Conservation (phyloP, 2,888 invertebrate genomes). For the Plagodis pulveraria region DNA sequence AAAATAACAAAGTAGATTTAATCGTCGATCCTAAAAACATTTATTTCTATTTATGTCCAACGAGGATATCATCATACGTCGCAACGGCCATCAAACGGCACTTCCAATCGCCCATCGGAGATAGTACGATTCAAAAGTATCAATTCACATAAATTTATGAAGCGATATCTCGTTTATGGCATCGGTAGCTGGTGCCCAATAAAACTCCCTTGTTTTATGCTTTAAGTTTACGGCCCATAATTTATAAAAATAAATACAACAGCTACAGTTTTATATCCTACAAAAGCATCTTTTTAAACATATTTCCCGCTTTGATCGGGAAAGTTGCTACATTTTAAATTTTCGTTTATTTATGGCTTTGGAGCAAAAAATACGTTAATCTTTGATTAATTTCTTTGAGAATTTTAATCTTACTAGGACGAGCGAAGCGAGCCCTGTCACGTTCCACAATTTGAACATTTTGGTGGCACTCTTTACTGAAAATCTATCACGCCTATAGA, state of each 20-base stretch:
- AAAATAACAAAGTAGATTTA: slow-evolving; percentile 1
- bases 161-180: slow-evolving; percentile 70
- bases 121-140: slow-evolving; percentile 59
- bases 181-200: slow-evolving; percentile 63
- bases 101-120: slow-evolving; percentile 37
- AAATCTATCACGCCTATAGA: no score
- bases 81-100: slow-evolving; percentile 37
- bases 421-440: no score
- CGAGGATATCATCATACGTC: slow-evolving; percentile 20
- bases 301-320: slow-evolving; percentile 30
- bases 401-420: no score
- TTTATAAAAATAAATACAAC: slow-evolving; percentile 72
- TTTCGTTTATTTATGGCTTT: no score
- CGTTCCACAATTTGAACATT: no score
- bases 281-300: slow-evolving; percentile 49
- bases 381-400: no score
- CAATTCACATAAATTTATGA: slow-evolving; percentile 70
- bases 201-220: slow-evolving; percentile 72
- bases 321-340: no score
- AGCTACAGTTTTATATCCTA: slow-evolving; percentile 57
- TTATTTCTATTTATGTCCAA: slow-evolving; percentile 18
- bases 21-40: slow-evolving; percentile 12
- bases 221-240: slow-evolving; percentile 74
- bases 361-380: no score
- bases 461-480: no score